A percentile compares a stretch with the other conserved stretches of the same genome.
Evolutionary conservation across 2,797 vertebrate genomes (phyloP).

Genomic region (Chloroceryle inda): DNA sequence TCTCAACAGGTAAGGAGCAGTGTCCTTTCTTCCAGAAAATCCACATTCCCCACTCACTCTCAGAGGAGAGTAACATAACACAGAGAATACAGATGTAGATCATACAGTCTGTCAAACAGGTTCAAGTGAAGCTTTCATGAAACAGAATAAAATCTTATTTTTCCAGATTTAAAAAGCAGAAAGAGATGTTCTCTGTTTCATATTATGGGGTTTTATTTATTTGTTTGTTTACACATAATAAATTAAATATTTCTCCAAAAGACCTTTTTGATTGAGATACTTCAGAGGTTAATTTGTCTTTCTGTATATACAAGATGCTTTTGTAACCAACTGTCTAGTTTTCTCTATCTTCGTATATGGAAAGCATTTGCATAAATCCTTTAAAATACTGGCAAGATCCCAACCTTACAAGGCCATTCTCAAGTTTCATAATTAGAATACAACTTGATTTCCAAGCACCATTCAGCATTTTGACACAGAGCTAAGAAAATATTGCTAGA

Average conservation of each 20-base stretch:
- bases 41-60: background rate
- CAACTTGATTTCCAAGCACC: slow-evolving; percentile 50
- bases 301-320: background rate
- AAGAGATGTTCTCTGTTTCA: background rate
- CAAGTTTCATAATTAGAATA: slow-evolving; percentile 53
- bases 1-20: background rate
- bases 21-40: background rate
- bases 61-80: background rate
- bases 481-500: slow-evolving; percentile 52
- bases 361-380: background rate
- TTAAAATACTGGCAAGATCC: slow-evolving; percentile 4
- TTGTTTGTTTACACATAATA: background rate
- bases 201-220: background rate
- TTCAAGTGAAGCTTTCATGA: background rate
- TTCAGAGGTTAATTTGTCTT: background rate
- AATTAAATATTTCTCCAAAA: background rate
- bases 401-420: slow-evolving; percentile 20
- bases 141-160: background rate
- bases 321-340: background rate
- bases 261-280: background rate
- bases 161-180: background rate
- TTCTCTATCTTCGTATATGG: background rate
- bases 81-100: background rate
- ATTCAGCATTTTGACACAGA: slow-evolving; percentile 17
- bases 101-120: background rate